Percentiles rank a stretch among this genome's conserved stretches.
Conservation (phyloP, 2,888 invertebrate species). For the Sipha maydis region DNA sequence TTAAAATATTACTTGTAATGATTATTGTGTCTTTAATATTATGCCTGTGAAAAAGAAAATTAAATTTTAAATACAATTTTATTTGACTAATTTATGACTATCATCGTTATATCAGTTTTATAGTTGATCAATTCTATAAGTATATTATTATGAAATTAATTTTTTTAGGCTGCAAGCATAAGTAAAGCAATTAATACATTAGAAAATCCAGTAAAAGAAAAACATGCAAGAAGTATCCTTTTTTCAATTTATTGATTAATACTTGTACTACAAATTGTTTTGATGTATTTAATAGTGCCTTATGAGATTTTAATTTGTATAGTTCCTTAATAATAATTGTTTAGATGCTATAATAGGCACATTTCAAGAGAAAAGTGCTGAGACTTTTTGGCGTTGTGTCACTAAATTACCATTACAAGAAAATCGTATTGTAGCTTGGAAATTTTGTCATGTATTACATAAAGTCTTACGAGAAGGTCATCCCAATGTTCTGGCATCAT, state of each 20-base stretch:
- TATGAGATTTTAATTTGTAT: background rate
- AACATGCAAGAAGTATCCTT: constrained; percentile 90
- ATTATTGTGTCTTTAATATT: no score
- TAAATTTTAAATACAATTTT: no score
- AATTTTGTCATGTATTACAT: constrained; percentile 97
- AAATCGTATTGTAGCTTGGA: constrained; percentile 97
- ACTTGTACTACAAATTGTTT: no score
- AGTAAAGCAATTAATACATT: constrained; percentile 92
- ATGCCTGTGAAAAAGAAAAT: no score
- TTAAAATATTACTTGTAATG: no score
- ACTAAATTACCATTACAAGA: constrained; percentile 84
- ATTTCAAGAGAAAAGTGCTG: constrained; percentile 89
- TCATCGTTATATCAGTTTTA: no score
- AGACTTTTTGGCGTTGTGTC: constrained; percentile 87
- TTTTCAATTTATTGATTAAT: constrained; percentile 49
- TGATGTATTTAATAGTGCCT: no score
- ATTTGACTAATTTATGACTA: no score
- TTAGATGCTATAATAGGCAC: constrained; percentile 91
- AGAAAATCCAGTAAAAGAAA: constrained; percentile 96
- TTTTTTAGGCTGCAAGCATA: constrained; percentile 81
- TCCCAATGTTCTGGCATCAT: constrained; percentile 84
- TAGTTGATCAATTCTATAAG: no score
- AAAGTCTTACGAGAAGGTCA: constrained; percentile 96
- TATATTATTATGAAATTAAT: background rate
- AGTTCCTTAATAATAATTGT: constrained; percentile 19